Evolutionary conservation across 2,113 vertebrate genomes (phyloP), one percentile per base, ranked within the genome.

Genomic region (Psammodynastes pulverulentus): DNA sequence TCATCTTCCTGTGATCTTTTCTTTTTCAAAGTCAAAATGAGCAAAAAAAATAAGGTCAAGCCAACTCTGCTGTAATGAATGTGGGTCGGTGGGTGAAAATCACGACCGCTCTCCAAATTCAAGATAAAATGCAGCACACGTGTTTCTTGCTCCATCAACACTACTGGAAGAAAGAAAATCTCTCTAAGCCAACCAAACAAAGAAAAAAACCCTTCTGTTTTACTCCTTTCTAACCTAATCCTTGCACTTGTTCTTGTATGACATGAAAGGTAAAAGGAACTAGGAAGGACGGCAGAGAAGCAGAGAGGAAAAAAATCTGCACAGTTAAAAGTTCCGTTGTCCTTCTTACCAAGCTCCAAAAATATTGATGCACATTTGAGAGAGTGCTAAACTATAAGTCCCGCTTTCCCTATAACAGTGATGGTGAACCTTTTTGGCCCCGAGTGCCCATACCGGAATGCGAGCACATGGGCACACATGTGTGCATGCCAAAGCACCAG

Each of bases 191-290:
- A 91, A 92, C 6, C 24, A 87, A 23, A 53, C 87, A n/a, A 93
- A 21, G 91, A 24, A 26, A 84, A 56, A 5, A 51, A 0, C 17
- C 7, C 21, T 24, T 89, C 0, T 21, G 89, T 95, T 96, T 95
- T 54, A 94, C 58, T 43, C 24, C 84, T 48, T 94, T 53, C 24
- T 53, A 62, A n/a, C 21, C 34, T 89, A 3, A 84, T 67, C 79
- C 7, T 1, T 43, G 19, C 10, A 19, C n/a, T 29, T 51, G 92
- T 49, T 48, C 79, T 67, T 86, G 54, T 39, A 13, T 46, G 79
- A 53, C 94, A 2, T 56, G 84, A 93, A 96, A 87, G 51, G 67
- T 84, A 91, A 96, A 96, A 95, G 92, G 88, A 97, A 94, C 54
- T 72, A 90, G 94, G 92, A 94, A 52, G 94, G n/a, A 87, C 10